These are phyloP conservation scores for Cabera pusaria DNA, from an alignment of 2,888 invertebrate genomes.

Conservation along the genomic window DNA sequence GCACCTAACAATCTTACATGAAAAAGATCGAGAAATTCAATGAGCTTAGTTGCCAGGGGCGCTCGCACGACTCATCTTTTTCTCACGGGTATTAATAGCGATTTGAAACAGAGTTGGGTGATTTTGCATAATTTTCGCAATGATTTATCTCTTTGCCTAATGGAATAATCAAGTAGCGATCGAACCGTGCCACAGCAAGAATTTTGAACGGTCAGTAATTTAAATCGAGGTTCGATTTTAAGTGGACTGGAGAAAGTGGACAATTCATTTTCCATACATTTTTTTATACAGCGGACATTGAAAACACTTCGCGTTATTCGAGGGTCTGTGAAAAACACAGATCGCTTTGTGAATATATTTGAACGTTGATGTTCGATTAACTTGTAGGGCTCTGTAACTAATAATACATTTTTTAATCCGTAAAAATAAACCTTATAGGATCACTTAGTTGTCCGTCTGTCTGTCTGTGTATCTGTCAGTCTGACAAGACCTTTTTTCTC, in stretches of 20 bases:
- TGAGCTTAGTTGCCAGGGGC: slow-evolving; percentile 33
- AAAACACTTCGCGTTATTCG: too few species aligned
- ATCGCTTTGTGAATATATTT: slow-evolving; percentile 5
- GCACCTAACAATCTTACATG: slow-evolving; percentile 38
- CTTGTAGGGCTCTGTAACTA: too few species aligned
- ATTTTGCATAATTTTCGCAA: slow-evolving; percentile 61
- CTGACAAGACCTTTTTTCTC: too few species aligned
- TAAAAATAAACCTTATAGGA: too few species aligned
- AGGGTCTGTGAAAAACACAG: too few species aligned
- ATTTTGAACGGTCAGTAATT: slow-evolving; percentile 22
- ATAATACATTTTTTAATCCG: too few species aligned
- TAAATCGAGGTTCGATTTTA: slow-evolving; percentile 24
- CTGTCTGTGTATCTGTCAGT: too few species aligned
- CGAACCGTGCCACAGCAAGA: slow-evolving; percentile 27
- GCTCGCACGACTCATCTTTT: slow-evolving; percentile 50
- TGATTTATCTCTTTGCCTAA: slow-evolving; percentile 53
- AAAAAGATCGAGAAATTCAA: slow-evolving; percentile 39
- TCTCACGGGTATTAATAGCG: slow-evolving; percentile 65
- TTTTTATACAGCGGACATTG: slow-evolving; percentile 3
- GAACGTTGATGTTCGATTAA: too few species aligned
- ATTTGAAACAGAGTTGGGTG: slow-evolving; percentile 61
- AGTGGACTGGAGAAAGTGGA: too few species aligned
- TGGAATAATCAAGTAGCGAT: slow-evolving; percentile 51
- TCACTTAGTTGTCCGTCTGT: too few species aligned
- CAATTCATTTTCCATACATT: slow-evolving; percentile 1